Base-by-base conservation (phyloP, 1,140 invertebrate species). In the Rhopalosiphum maidis region DNA sequence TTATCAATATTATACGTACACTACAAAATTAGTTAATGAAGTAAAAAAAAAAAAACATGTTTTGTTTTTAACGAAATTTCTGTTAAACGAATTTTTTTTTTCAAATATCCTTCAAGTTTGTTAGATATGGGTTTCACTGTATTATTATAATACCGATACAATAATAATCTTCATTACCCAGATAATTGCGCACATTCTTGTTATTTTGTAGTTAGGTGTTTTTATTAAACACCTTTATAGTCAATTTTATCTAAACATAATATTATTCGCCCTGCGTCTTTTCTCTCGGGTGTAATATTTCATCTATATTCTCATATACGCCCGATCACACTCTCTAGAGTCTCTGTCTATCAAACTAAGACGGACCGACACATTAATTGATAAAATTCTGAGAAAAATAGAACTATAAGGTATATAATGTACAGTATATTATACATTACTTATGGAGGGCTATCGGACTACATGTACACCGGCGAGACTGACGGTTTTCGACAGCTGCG, bases 401-500 rank as follows among this genome's bases (percentile, higher is more conserved):
- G 22, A 85, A 85, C 22, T n/a, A 11, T 3, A 23, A 85, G 6
- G 35, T 82, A 35, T 83, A 25, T 11, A 77, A 35, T 83, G 11
- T 11, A 77, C 30, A n/a, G 11, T 77, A 18, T 77, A 77, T n/a
- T 77, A n/a, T n/a, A 30, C 30, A 77, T 77, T 77, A n/a, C 60
- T 77, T n/a, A 35, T 77, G 60, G 11, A 35, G 18, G n/a, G 30
- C n/a, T 77, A 35, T 77, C 60, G 30, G 83, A 85, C 83, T 22
- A 30, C n/a, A 37, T 15, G 83, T 85, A 77, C 15, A 22, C 41
- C 41, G 30, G 25, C 43, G 4, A 87, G 43, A 2, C 41, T 43
- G 30, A 48, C 83, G 85, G 41, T 87, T 46, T 25, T 87, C 85
- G 85, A 46, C 85, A 87, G 85, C 43, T 46, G 25, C 85, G 85